These are phyloP conservation scores for Chaenogobius annularis DNA, from an alignment of 2,113 vertebrate species.

Conservation along the genomic window DNA sequence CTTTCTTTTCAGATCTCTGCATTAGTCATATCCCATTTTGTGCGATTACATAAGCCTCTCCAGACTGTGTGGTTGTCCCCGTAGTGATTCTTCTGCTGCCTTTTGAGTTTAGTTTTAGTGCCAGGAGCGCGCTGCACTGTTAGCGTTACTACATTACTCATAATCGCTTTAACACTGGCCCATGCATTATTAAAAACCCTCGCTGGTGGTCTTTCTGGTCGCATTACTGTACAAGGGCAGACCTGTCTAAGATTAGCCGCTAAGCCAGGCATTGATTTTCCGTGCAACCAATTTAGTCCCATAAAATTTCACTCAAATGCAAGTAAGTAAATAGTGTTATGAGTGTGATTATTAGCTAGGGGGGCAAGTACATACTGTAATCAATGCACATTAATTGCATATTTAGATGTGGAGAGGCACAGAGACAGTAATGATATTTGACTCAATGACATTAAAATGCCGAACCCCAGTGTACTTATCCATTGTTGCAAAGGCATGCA, in stretches of 20 bases:
- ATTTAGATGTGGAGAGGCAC: background rate
- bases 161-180: slow-evolving; percentile 31
- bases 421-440: background rate
- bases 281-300: background rate
- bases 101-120: slow-evolving; percentile 23
- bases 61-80: slow-evolving; percentile 21
- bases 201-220: slow-evolving; percentile 16
- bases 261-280: slow-evolving; percentile 7
- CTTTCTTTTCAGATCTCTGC: slow-evolving; percentile 35
- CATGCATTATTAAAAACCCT: slow-evolving; percentile 42
- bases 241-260: background rate
- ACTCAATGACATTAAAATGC: background rate
- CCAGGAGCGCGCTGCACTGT: slow-evolving; percentile 14
- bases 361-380: background rate
- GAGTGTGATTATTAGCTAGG: background rate
- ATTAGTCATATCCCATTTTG: slow-evolving; percentile 48
- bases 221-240: background rate
- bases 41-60: slow-evolving; percentile 41
- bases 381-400: slow-evolving; percentile 3
- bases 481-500: background rate
- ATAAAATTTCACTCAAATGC: background rate
- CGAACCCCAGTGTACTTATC: background rate
- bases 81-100: slow-evolving; percentile 11
- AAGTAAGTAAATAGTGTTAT: background rate
- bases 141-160: slow-evolving; percentile 31